These are phyloP conservation scores for Danio tinwini DNA, from an alignment of 2,797 vertebrate species.

Conservation along the genomic window DNA sequence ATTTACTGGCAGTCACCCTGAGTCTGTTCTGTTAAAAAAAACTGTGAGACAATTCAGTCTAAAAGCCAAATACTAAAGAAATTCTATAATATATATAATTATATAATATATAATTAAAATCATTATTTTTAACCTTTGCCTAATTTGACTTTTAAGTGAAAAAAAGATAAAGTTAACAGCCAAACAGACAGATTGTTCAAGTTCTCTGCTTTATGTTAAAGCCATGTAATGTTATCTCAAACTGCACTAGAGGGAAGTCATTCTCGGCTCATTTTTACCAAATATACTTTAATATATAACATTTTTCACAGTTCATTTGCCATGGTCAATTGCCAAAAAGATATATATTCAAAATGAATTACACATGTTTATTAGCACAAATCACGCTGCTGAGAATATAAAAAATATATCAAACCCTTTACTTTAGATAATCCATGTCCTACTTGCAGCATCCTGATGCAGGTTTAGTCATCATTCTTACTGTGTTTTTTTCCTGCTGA, in stretches of 20 bases:
- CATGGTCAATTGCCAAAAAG: neutral
- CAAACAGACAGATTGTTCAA: neutral
- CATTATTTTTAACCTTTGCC: no score
- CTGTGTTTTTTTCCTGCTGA: conserved; percentile 3
- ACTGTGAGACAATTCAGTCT: neutral
- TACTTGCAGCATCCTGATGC: neutral
- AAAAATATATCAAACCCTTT: neutral
- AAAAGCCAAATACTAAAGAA: neutral
- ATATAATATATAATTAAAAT: no score
- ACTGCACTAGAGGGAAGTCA: neutral
- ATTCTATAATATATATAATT: no score
- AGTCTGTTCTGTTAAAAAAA: neutral
- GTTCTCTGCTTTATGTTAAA: neutral
- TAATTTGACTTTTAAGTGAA: neutral
- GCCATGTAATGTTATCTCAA: conserved; percentile 6
- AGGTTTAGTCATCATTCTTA: neutral
- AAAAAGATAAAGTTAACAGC: neutral
- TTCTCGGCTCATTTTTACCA: conserved; percentile 2
- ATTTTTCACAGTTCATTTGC: neutral
- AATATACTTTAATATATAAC: conserved; percentile 12
- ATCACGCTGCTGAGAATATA: neutral
- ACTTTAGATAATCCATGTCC: neutral
- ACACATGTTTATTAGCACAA: neutral
- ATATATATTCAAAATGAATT: conserved; percentile 4
- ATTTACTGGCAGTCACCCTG: no score